These are phyloP conservation scores for Pantherophis guttatus DNA, from an alignment of 2,113 vertebrate genomes.

Conservation along the genomic window DNA sequence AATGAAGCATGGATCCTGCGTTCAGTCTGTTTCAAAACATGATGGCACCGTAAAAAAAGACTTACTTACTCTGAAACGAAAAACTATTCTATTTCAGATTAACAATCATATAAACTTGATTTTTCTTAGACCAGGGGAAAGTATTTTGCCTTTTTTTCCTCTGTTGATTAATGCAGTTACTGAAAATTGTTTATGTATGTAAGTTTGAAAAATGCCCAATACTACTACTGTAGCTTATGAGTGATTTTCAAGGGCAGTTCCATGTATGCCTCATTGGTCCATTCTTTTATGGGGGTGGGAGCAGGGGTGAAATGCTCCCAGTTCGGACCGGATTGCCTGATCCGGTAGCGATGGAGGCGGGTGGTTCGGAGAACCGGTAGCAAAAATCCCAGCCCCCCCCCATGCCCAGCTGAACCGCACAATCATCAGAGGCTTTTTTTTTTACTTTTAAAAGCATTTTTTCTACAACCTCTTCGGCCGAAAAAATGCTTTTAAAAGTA, in stretches of 20 bases:
- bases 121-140: background rate
- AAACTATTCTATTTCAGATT: background rate
- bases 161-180: background rate
- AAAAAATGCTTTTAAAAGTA: no score
- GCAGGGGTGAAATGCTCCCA: no score
- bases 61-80: background rate
- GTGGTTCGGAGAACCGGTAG: no score
- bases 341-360: no score
- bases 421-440: no score
- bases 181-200: background rate
- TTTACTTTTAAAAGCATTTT: no score
- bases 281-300: background rate
- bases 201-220: background rate
- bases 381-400: no score
- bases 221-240: background rate
- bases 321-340: no score
- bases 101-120: no score
- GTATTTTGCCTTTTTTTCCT: background rate
- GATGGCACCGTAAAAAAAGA: background rate
- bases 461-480: no score
- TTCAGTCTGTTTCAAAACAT: background rate
- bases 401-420: no score
- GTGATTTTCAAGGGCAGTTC: background rate
- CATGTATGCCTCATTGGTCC: background rate
- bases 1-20: background rate